Conservation (phyloP, 2,888 invertebrate species). For the Calliopum simillimum region DNA sequence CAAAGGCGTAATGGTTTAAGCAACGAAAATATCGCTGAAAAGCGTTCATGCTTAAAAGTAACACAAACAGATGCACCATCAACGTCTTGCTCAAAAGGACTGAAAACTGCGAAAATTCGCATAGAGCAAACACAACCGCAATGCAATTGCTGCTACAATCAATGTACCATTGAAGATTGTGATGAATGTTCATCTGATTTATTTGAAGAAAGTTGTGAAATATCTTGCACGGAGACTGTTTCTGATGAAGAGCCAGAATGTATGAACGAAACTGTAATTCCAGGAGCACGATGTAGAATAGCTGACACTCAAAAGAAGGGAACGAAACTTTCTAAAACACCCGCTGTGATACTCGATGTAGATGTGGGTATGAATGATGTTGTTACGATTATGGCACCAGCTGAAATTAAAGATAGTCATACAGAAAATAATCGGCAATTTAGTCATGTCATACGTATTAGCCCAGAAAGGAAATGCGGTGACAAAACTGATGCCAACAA, state of each 20-base stretch:
- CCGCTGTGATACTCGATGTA: constrained; percentile 54
- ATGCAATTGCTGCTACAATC: constrained; percentile 20
- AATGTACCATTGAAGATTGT: constrained; percentile 1
- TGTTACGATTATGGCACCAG: constrained; percentile 43
- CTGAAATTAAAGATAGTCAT: constrained; percentile 47
- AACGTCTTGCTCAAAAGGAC: neutral
- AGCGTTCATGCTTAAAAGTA: neutral
- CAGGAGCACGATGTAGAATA: constrained; percentile 7
- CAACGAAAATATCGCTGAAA: neutral
- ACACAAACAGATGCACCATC: neutral
- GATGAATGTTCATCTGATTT: constrained; percentile 11
- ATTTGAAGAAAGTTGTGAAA: constrained; percentile 19
- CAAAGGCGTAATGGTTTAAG: neutral
- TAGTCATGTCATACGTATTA: constrained; percentile 42
- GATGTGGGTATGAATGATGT: constrained; percentile 55
- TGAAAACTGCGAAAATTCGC: neutral
- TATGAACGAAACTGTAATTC: neutral
- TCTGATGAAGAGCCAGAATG: neutral
- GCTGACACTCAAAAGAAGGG: constrained; percentile 16
- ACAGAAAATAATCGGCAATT: constrained; percentile 48
- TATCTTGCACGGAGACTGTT: neutral
- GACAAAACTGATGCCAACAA: neutral
- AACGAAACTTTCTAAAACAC: constrained; percentile 40
- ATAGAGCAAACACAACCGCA: neutral
- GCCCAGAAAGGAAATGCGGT: neutral